These are phyloP conservation scores for Acanthosoma haemorrhoidale DNA, from an alignment of 2,888 invertebrate genomes.

Conservation along the genomic window DNA sequence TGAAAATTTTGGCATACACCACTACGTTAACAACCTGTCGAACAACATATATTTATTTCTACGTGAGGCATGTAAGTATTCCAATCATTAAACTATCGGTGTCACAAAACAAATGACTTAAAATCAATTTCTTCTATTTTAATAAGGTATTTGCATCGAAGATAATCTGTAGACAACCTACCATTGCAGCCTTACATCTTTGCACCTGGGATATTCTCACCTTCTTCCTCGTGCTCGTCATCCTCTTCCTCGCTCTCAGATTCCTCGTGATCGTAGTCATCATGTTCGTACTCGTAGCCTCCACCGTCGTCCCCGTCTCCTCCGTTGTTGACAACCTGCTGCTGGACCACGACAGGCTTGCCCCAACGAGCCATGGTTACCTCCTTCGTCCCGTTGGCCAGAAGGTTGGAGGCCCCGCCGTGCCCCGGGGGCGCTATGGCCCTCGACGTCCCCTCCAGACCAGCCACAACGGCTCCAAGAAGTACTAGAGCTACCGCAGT, in stretches of 20 bases:
- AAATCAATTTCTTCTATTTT: too few relatives aligned
- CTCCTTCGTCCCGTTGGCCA: not conserved
- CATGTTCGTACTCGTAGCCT: not conserved
- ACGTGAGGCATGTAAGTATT: too few relatives aligned
- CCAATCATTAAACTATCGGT: too few relatives aligned
- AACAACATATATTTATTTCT: too few relatives aligned
- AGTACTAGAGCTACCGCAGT: not conserved
- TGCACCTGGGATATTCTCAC: not conserved
- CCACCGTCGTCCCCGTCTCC: not conserved
- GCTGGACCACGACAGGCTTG: not conserved
- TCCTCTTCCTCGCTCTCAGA: constrained; percentile 35
- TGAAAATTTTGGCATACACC: too few relatives aligned
- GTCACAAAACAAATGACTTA: too few relatives aligned
- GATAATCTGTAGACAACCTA: too few relatives aligned
- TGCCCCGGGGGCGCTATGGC: constrained; percentile 38
- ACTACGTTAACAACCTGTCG: too few relatives aligned
- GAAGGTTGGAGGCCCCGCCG: not conserved
- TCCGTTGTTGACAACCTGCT: not conserved
- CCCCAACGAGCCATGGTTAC: not conserved
- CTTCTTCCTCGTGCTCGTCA: constrained; percentile 41
- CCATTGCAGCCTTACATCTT: too few relatives aligned
- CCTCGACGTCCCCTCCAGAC: constrained; percentile 33
- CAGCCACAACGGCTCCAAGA: not conserved
- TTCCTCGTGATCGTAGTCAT: not conserved
- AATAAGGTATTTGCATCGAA: too few relatives aligned